These are phyloP conservation scores for Chromobotia macracanthus DNA, from an alignment of 2,797 vertebrate genomes.

Conservation along the genomic window DNA sequence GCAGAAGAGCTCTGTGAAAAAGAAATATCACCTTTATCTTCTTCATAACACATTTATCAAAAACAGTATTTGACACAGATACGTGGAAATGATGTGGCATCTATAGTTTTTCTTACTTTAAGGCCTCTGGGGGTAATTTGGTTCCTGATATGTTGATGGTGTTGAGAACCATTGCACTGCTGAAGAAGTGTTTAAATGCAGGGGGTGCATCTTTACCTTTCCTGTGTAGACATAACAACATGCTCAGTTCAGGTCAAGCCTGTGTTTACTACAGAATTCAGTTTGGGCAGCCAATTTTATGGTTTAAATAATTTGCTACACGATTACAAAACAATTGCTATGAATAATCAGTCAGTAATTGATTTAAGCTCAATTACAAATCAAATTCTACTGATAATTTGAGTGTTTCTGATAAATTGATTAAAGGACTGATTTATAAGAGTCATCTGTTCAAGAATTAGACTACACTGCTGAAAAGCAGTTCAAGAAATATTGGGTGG, in stretches of 20 bases:
- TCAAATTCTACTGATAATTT: no score
- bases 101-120: conserved; percentile 84
- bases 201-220: conserved; percentile 95
- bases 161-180: conserved; percentile 87
- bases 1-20: conserved; percentile 86
- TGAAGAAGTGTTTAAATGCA: conserved; percentile 97
- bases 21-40: background rate
- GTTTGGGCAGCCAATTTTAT: no score
- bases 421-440: no score
- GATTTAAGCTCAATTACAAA: no score
- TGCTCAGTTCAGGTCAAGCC: conserved; percentile 13
- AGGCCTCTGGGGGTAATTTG: conserved; percentile 90
- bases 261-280: no score
- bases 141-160: conserved; percentile 95
- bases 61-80: background rate
- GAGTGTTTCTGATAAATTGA: no score
- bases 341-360: no score
- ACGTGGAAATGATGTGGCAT: background rate
- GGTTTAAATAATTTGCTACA: no score
- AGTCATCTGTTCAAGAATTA: no score
- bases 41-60: background rate
- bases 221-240: conserved; percentile 70
- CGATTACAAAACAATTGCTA: no score
- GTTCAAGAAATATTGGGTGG: no score
- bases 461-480: no score